Evolutionary conservation across 1,140 invertebrate genomes (phyloP).

Genomic region (Zaprionus ghesquierei): DNA sequence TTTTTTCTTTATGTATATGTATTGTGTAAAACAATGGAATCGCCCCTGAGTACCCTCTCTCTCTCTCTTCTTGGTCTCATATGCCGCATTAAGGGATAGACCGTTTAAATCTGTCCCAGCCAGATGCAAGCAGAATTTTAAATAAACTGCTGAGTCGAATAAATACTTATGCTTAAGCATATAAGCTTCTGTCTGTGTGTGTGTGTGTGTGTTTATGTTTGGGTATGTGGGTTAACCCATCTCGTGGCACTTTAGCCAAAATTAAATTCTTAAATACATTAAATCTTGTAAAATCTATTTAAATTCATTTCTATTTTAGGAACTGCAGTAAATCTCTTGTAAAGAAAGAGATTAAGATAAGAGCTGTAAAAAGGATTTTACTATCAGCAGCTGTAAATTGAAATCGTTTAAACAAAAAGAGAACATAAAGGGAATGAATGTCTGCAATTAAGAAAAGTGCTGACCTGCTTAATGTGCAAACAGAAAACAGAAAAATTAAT

Average conservation of each 20-base stretch:
- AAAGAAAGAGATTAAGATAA: not conserved
- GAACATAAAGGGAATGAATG: not conserved
- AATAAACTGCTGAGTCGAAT: not conserved
- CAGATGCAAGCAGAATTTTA: not conserved
- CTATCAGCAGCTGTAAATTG: not conserved
- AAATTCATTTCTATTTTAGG: not conserved
- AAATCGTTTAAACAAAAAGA: not conserved
- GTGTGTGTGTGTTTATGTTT: not conserved
- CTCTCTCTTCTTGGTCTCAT: not conserved
- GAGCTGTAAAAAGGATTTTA: not conserved
- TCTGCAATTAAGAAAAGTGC: not conserved
- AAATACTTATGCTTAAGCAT: not conserved
- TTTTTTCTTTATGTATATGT: conserved; percentile 12
- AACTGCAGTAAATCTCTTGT: not conserved
- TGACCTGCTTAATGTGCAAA: not conserved
- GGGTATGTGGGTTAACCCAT: not conserved
- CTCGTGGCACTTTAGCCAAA: not conserved
- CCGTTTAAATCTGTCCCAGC: conserved; percentile 4
- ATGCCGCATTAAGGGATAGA: conserved; percentile 11
- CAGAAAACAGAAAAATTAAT: not conserved
- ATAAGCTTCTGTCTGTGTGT: not conserved
- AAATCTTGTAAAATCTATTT: not conserved
- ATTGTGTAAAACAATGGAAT: conserved; percentile 8
- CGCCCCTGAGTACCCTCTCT: no score
- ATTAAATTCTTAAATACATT: not conserved